These are phyloP conservation scores for Chiropotes sagulatus DNA, from an alignment of 2,797 vertebrate species.

Conservation along the genomic window DNA sequence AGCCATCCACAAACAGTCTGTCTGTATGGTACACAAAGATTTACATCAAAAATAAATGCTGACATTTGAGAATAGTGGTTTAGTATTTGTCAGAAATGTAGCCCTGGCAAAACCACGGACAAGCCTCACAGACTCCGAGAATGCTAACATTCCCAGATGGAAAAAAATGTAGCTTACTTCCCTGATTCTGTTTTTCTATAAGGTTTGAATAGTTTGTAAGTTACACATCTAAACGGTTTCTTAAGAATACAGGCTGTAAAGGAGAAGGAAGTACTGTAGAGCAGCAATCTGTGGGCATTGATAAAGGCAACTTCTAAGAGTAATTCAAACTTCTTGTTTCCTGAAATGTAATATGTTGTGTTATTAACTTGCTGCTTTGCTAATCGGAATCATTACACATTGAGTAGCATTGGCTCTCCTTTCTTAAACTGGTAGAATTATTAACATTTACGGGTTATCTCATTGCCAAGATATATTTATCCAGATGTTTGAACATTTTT, in stretches of 20 bases:
- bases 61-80: background rate
- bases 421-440: background rate
- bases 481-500: background rate
- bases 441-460: background rate
- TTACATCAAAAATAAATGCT: constrained; percentile 1
- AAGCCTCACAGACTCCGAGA: background rate
- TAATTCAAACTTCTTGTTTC: background rate
- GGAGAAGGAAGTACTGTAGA: background rate
- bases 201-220: background rate
- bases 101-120: background rate
- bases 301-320: background rate
- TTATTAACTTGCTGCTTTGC: background rate
- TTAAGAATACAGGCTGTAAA: background rate
- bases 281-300: background rate
- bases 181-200: background rate
- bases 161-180: background rate
- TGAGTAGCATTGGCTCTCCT: background rate
- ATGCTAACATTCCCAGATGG: background rate
- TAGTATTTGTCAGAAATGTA: background rate
- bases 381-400: background rate
- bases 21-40: background rate
- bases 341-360: background rate
- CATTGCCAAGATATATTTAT: background rate
- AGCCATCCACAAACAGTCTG: background rate
- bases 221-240: background rate